Evolutionary conservation across 2,888 invertebrate genomes (phyloP).

Genomic region (Alentia gelatinosa): DNA sequence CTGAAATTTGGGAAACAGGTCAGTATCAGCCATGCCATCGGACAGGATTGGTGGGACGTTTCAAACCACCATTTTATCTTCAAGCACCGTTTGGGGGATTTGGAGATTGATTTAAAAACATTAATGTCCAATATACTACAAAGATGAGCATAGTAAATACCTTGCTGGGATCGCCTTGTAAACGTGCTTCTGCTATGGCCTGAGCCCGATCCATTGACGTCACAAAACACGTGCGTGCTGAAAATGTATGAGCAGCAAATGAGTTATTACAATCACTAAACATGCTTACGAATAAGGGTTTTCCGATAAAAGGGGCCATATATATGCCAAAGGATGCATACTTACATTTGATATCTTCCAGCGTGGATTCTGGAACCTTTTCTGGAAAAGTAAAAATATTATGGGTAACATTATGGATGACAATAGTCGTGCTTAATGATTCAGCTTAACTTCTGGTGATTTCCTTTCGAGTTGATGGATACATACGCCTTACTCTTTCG

Average conservation of each 20-base stretch:
- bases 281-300: background rate
- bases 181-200: conserved; percentile 71
- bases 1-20: no score
- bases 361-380: conserved; percentile 79
- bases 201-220: conserved; percentile 87
- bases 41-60: background rate
- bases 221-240: conserved; percentile 92
- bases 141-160: background rate
- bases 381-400: conserved; percentile 65
- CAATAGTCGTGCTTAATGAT: no score
- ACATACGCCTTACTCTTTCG: no score
- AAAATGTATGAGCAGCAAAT: conserved; percentile 73
- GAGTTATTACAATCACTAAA: background rate
- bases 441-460: no score
- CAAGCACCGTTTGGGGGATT: no score
- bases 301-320: background rate
- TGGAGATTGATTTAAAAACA: no score
- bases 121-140: no score
- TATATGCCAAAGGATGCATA: background rate
- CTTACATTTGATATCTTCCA: conserved; percentile 86
- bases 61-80: no score
- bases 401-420: no score
- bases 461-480: no score
- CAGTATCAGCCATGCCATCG: no score
- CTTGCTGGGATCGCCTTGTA: conserved; percentile 59